Evolutionary conservation across 1,140 invertebrate genomes (phyloP), one percentile per base, ranked within the genome.

Genomic region (Radopholus similis): DNA sequence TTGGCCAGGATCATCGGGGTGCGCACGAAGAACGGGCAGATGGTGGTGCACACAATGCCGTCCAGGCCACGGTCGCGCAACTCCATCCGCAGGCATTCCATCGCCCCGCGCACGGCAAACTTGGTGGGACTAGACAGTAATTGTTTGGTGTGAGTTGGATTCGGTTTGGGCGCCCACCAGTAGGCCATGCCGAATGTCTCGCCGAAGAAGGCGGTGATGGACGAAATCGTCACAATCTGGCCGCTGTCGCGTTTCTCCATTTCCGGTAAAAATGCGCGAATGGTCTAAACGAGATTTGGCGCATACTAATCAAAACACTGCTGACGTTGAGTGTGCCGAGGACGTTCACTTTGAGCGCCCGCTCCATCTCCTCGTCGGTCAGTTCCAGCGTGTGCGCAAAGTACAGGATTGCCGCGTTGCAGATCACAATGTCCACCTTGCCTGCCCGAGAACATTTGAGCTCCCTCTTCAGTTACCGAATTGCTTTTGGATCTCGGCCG

Each of bases 61-160:
- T 77, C 68, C 15, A 83, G 53, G 18, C 77, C 78, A 23, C 71
- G 64, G 40, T 81, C 79, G 32, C 65, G 30, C 15, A 81, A 54
- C 60, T 81, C 79, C 78, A 81, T 83, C 57, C 82, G 67, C 21
- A 81, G 28, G 32, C 64, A 82, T 66, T 81, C 79, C 81, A 81
- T 83, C 18, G 77, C 64, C n/a, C 79, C 81, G 11, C 79, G 81
- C 32, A 81, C 74, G 8, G 79, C 79, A 32, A 83, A 82, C 62
- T 81, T 81, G 28, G 73, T 81, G 1, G 79, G 77, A 64, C 79
- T 78, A 38, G 32, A 80, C 47, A 28, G 3, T 51, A 26, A 28
- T 13, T 49, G 35, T 18, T 65, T 64, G 30, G 11, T 2, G 21
- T 18, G 13, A 62, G 23, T 40, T 28, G 56, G 55, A n/a, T 13